Base-by-base conservation (phyloP, 2,113 vertebrate species). In the Cryptomyrus ogoouensis region DNA sequence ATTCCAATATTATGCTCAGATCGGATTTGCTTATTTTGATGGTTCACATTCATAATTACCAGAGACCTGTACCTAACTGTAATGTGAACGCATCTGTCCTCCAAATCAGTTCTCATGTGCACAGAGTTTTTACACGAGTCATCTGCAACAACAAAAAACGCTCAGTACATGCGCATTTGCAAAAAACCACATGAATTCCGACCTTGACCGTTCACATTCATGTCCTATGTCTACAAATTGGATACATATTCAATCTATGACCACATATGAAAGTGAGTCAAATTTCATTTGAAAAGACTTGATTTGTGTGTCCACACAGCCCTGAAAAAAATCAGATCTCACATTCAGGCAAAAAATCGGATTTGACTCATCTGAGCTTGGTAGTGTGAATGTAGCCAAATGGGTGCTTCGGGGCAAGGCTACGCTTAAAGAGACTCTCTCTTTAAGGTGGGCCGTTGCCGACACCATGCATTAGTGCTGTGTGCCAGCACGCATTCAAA, bases 391-490 rank as follows among this genome's bases (percentile, higher is more conserved):
- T 27, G 24, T 66, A 66, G 58, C 58, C 58, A 27, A 27, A 27
- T 1, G n/a, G n/a, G 9, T 27, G 12, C 70, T 77, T 15, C 39
- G n/a, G 70, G 31, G 70, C 70, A 39, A 77, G 70, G 31, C 13
- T 17, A 77, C 39, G 21, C 19, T 50, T n/a, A 52, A 87, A 66
- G 17, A 39, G 44, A 50, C 7, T 21, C 56, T 86, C 80, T n/a
- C 83, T 19, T 17, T 89, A 52, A 17, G 87, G 52, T 21, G 15
- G 35, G 84, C 15, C 10, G 66, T 88, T 88, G 87, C 90, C 46
- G 88, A 88, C 10, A 1, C 31, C 35, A 80, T 3, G 74, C 85
- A 88, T 89, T 87, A 91, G 50, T 10, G 10, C 52, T 53, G 56
- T 31, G 46, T 52, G 58, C 77, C 83, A 58, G 66, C 53, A 85